Evolutionary conservation across 2,113 vertebrate genomes (phyloP).

Genomic region (Gambusia holbrooki): DNA sequence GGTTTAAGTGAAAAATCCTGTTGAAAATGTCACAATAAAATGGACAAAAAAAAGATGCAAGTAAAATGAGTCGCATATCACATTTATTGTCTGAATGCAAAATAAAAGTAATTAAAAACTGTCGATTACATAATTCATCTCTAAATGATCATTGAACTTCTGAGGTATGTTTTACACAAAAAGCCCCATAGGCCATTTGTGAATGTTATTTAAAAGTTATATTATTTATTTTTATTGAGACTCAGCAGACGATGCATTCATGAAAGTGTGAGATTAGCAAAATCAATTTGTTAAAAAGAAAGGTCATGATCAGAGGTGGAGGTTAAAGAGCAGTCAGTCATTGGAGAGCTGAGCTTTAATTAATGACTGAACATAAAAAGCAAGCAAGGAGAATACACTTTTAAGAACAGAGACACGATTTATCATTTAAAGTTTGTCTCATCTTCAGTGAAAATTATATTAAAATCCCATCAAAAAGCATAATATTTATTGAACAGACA

Average conservation of each 20-base stretch:
- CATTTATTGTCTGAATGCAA: not conserved
- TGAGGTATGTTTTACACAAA: no score
- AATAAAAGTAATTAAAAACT: not conserved
- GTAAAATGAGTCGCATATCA: no score
- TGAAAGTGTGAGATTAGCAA: no score
- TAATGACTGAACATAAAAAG: conserved; percentile 13
- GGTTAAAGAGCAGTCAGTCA: conserved; percentile 2
- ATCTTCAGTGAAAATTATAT: not conserved
- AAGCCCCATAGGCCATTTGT: no score
- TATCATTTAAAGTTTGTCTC: not conserved
- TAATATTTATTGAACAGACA: not conserved
- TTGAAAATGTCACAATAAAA: not conserved
- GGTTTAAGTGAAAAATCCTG: not conserved
- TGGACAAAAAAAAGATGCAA: not conserved
- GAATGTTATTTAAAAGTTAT: no score
- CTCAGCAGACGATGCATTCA: no score
- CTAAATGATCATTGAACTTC: no score
- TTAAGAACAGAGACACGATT: not conserved
- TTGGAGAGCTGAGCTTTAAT: conserved; percentile 18
- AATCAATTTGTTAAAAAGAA: not conserved
- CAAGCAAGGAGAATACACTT: not conserved
- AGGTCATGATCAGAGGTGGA: not conserved
- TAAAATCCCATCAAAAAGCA: not conserved
- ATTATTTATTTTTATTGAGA: no score
- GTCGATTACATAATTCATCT: no score